phyloP scores from a whole-genome alignment of 2,888 invertebrate species.

The Drosophila maculinotata region DNA sequence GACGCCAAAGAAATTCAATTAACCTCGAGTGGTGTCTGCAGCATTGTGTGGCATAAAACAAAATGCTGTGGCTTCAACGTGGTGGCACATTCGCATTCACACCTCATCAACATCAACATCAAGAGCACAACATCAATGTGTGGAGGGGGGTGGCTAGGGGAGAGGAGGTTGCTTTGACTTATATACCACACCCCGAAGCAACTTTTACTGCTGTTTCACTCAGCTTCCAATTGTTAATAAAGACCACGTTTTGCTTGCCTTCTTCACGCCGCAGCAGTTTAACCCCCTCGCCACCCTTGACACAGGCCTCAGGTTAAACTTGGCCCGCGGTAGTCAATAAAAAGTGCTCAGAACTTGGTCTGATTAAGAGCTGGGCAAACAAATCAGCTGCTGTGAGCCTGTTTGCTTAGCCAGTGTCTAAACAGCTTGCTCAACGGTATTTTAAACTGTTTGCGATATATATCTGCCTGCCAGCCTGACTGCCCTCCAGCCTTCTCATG shows the following conservation, averaged over 20 bases:
- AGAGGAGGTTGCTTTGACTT: conserved; percentile 31
- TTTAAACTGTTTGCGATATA: conserved; percentile 72
- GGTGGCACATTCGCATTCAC: conserved; percentile 82
- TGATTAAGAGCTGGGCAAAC: conserved; percentile 79
- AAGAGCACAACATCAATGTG: conserved; percentile 13
- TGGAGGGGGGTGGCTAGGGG: background rate
- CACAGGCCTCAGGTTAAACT: conserved; percentile 40
- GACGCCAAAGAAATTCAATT: conserved; percentile 83
- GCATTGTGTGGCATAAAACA: conserved; percentile 71
- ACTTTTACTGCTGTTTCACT: conserved; percentile 5
- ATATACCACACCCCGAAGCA: conserved; percentile 22
- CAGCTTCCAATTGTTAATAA: conserved; percentile 57
- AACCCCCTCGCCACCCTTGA: conserved; percentile 21
- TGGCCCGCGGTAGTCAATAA: conserved; percentile 43
- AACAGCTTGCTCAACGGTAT: conserved; percentile 71
- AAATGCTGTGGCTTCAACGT: conserved; percentile 49
- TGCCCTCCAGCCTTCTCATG: conserved; percentile 5
- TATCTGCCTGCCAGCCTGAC: background rate
- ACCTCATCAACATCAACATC: conserved; percentile 74
- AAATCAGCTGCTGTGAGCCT: conserved; percentile 60
- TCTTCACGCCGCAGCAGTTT: conserved; percentile 57
- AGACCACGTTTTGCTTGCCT: conserved; percentile 55
- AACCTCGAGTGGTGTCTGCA: conserved; percentile 82
- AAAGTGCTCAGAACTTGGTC: conserved; percentile 57
- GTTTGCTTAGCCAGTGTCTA: conserved; percentile 77